phyloP scores from a whole-genome alignment of 2,888 invertebrate genomes.

The Priocnemis perturbator region DNA sequence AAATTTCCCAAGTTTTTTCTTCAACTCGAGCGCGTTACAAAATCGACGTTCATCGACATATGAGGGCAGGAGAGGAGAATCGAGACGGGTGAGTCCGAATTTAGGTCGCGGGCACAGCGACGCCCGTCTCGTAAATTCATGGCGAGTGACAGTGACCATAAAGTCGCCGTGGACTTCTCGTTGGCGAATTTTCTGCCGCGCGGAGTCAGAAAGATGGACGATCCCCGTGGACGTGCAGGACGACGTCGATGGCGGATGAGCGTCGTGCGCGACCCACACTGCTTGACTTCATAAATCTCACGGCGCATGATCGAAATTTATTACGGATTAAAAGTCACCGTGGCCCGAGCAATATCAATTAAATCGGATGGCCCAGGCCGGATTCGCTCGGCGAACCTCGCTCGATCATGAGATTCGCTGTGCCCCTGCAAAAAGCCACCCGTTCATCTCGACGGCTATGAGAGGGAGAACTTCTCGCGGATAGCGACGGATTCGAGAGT shows the following conservation, averaged over 20 bases:
- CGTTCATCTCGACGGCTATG: slow-evolving; percentile 30
- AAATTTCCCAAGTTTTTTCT: slow-evolving; percentile 23
- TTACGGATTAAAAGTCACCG: slow-evolving; percentile 66
- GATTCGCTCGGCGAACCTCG: slow-evolving; percentile 29
- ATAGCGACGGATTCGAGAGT: slow-evolving; percentile 41
- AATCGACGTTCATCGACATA: slow-evolving; percentile 13
- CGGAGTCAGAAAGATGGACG: slow-evolving; percentile 39
- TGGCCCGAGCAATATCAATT: slow-evolving; percentile 67
- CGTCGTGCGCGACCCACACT: neutral
- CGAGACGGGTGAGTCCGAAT: slow-evolving; percentile 27
- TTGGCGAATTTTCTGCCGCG: slow-evolving; percentile 36
- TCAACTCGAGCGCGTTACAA: slow-evolving; percentile 5
- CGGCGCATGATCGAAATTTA: slow-evolving; percentile 67
- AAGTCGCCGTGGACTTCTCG: slow-evolving; percentile 32
- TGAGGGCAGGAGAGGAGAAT: slow-evolving; percentile 16
- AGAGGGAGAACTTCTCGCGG: slow-evolving; percentile 26
- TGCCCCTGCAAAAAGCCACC: slow-evolving; percentile 43
- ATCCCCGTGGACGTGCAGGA: neutral
- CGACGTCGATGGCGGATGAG: slow-evolving; percentile 8
- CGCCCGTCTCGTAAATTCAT: slow-evolving; percentile 45
- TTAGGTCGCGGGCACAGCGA: slow-evolving; percentile 37
- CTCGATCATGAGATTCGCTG: slow-evolving; percentile 31
- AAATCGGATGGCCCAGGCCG: slow-evolving; percentile 54
- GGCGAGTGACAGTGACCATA: slow-evolving; percentile 44
- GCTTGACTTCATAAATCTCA: slow-evolving; percentile 67